phyloP scores from a whole-genome alignment of 2,113 vertebrate genomes.

The Sylvia atricapilla region DNA sequence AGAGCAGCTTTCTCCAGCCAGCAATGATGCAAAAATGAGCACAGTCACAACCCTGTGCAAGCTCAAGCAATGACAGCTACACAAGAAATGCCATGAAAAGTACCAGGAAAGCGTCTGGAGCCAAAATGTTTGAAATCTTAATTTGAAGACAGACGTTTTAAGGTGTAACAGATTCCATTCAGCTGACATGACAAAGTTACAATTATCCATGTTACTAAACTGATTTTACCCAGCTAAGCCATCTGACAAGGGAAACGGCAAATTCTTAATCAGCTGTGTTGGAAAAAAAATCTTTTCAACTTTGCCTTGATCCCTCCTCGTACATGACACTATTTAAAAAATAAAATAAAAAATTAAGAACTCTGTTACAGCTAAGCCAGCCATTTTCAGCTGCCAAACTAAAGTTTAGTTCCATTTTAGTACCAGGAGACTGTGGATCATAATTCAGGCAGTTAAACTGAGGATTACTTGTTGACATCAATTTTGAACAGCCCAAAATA shows the following conservation, averaged over 20 bases:
- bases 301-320: neutral
- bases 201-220: neutral
- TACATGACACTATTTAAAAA: neutral
- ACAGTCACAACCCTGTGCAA: neutral
- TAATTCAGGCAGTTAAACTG: neutral
- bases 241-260: neutral
- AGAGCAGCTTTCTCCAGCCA: neutral
- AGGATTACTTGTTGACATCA: slow-evolving; percentile 23
- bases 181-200: neutral
- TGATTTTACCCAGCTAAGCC: neutral
- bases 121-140: neutral
- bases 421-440: neutral
- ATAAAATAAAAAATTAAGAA: neutral
- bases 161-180: neutral
- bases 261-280: neutral
- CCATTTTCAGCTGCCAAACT: slow-evolving; percentile 43
- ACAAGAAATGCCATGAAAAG: neutral
- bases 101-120: neutral
- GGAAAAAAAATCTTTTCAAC: neutral
- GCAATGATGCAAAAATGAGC: neutral
- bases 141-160: neutral
- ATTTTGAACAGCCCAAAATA: neutral
- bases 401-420: slow-evolving; percentile 45
- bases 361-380: neutral
- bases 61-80: neutral